phyloP scores from a whole-genome alignment of 2,888 invertebrate genomes.

The Drosophila cognata region DNA sequence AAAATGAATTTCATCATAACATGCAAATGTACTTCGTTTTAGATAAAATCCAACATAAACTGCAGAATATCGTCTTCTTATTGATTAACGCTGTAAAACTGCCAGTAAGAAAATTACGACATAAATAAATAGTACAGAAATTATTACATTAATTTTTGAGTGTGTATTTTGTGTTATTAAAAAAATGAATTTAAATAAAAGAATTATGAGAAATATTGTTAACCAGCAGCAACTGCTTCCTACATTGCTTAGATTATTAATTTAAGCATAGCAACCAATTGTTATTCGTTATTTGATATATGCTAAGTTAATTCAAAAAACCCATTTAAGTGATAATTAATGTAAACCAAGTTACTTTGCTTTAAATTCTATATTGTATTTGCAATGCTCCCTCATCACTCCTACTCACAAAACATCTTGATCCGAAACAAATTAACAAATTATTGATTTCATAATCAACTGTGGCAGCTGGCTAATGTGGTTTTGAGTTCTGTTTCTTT shows the following conservation, averaged over 20 bases:
- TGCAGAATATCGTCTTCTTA: too few species aligned
- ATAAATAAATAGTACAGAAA: not conserved
- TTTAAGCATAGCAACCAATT: not conserved
- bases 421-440: conserved; percentile 11
- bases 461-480: conserved; percentile 18
- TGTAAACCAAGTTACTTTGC: not conserved
- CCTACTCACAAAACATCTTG: not conserved
- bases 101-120: too few species aligned
- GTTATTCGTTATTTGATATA: not conserved
- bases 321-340: not conserved
- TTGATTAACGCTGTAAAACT: too few species aligned
- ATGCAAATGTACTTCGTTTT: too few species aligned
- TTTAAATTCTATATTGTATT: not conserved
- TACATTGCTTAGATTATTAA: not conserved
- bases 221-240: not conserved
- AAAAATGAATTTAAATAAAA: not conserved
- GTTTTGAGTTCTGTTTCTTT: not conserved
- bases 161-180: not conserved
- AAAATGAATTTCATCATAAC: too few species aligned
- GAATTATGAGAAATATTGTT: not conserved
- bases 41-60: too few species aligned
- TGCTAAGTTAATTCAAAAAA: not conserved
- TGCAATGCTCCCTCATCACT: not conserved
- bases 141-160: not conserved
- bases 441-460: conserved; percentile 18